Evolutionary conservation across 2,113 vertebrate genomes (phyloP).

Genomic region (Blennius ocellaris): DNA sequence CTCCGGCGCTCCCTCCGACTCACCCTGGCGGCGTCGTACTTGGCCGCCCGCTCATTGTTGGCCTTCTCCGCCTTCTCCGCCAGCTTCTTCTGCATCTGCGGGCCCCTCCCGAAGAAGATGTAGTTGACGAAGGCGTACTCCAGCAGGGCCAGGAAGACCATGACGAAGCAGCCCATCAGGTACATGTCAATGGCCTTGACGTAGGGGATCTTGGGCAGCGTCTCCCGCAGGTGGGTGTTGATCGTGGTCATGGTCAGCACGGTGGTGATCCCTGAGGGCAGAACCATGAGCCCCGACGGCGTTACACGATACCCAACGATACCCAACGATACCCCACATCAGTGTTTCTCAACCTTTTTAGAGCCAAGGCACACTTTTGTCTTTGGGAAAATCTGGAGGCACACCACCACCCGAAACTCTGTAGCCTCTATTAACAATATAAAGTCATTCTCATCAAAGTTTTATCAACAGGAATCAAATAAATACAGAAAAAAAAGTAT

Average conservation of each 20-base stretch:
- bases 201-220: conserved; percentile 91
- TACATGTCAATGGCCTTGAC: conserved; percentile 96
- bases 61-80: conserved; percentile 92
- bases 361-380: no score
- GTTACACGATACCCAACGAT: no score
- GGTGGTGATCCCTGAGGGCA: conserved; percentile 87
- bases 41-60: conserved; percentile 88
- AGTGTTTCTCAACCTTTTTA: no score
- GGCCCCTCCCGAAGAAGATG: conserved; percentile 92
- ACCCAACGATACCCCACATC: no score
- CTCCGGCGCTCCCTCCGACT: conserved; percentile 9
- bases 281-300: no score
- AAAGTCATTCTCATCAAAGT: no score
- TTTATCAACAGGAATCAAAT: no score
- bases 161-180: conserved; percentile 94
- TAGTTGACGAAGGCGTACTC: conserved; percentile 95
- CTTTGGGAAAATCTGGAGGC: no score
- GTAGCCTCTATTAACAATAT: no score
- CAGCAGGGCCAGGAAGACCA: conserved; percentile 92
- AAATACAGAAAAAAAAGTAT: no score
- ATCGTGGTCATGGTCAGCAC: conserved; percentile 95
- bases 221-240: conserved; percentile 92
- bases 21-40: conserved; percentile 90
- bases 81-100: conserved; percentile 92
- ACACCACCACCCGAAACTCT: no score